Conservation (phyloP, 2,113 vertebrate species). For the Gnathonemus longibarbis region DNA sequence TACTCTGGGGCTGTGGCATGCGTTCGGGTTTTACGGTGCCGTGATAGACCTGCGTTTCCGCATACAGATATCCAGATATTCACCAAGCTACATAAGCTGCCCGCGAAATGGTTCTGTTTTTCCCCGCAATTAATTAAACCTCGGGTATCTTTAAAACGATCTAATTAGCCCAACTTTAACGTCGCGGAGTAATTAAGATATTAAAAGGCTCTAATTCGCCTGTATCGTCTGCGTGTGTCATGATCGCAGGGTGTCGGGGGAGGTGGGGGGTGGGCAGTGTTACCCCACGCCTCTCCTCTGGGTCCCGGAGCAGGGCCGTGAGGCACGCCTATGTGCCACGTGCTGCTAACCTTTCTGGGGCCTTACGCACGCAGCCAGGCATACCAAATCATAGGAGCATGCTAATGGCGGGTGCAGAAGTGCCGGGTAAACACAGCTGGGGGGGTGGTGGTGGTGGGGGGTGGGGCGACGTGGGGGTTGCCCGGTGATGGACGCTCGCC, state of each 20-base stretch:
- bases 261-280: neutral
- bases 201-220: neutral
- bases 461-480: neutral
- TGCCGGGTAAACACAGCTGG: slow-evolving; percentile 7
- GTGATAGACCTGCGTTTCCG: neutral
- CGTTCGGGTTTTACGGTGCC: neutral
- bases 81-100: neutral
- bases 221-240: neutral
- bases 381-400: slow-evolving; percentile 1
- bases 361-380: neutral
- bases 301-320: neutral
- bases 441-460: neutral
- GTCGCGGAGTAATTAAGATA: neutral
- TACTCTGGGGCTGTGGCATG: neutral
- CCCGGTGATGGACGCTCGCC: neutral
- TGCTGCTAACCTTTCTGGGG: neutral
- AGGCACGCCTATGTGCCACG: neutral
- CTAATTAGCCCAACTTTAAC: slow-evolving; percentile 12
- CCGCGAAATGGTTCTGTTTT: neutral
- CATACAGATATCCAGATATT: neutral
- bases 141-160: slow-evolving; percentile 7
- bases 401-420: neutral
- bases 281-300: neutral
- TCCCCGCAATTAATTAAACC: slow-evolving; percentile 4
- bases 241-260: neutral